Evolutionary conservation across 2,888 invertebrate genomes (phyloP).

Genomic region (Gerris lacustris): DNA sequence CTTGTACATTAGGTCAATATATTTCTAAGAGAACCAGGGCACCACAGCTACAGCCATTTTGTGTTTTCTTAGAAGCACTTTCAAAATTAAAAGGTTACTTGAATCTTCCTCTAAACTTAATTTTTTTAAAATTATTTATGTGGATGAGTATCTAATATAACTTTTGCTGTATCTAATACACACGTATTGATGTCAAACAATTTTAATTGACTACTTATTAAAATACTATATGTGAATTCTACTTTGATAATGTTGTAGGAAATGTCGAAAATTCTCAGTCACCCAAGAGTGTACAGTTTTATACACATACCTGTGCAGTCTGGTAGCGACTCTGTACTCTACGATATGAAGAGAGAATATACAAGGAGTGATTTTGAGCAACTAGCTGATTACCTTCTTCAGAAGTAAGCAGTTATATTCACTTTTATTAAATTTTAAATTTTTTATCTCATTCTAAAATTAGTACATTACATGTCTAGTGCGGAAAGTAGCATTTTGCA

Average conservation of each 20-base stretch:
- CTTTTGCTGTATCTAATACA: no score
- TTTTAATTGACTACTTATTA: no score
- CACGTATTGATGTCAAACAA: no score
- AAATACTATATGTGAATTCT: no score
- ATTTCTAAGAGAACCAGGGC: no score
- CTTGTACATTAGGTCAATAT: no score
- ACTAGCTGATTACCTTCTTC: conserved; percentile 67
- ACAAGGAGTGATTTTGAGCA: conserved; percentile 73
- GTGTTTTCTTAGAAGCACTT: no score
- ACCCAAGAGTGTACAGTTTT: conserved; percentile 86
- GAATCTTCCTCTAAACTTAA: neutral
- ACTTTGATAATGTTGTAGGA: conserved; percentile 40
- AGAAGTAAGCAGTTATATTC: conserved; percentile 35
- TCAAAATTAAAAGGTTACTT: no score
- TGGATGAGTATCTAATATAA: no score
- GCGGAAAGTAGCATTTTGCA: no score
- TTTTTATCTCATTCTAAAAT: neutral
- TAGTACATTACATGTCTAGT: no score
- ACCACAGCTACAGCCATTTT: no score
- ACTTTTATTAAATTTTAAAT: neutral
- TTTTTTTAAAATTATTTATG: neutral
- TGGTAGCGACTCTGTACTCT: conserved; percentile 85
- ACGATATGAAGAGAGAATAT: conserved; percentile 95
- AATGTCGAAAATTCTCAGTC: conserved; percentile 71
- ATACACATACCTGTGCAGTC: conserved; percentile 96